Base-by-base conservation (phyloP, 2,797 vertebrate species). In the Rhincodon typus region DNA sequence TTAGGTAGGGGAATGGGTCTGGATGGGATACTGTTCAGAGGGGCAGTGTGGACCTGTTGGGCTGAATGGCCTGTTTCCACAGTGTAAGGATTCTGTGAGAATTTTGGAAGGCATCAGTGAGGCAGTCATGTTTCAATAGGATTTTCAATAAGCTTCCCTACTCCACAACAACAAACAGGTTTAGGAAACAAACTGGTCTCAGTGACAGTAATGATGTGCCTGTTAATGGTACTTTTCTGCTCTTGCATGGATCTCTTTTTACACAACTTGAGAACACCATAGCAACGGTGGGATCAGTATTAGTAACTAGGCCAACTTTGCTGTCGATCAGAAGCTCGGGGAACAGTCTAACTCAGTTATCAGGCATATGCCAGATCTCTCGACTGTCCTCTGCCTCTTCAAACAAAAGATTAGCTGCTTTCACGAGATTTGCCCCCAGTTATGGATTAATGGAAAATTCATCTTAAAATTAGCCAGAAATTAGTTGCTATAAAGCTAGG, bases 221-320 rank as follows among this genome's bases (percentile, higher is more conserved):
- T 62, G 30, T n/a, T 90, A 62, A 62, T 62, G 87, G 53, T 34
- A 90, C 13, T 66, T 90, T 8, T 66, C 87, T 62, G 15, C 87
- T 34, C 15, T 62, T 90, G 87, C 87, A 34, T 90, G 30, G 87
- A 57, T 57, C 30, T 66, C 87, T 66, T 17, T 90, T 90, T 90
- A 62, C 67, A 72, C 38, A 30, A 25, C 66, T 25, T 67, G 70
- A 23, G 66, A 70, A 72, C 57, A 19, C 93, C 93, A 94, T 94
- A 69, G 93, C 93, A 94, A 94, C 93, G n/a, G 66, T 70, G 69
- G 66, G n/a, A 72, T 94, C 93, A 94, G 66, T 72, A 21, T 72
- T 94, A 12, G 66, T 94, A 93, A 94, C 91, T 94, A 94, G 93
- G 93, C 25, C 38, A 38, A 62, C 30, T 90, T 90, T 90, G 5